These are phyloP conservation scores for Xiphias gladius DNA, from an alignment of 2,113 vertebrate genomes.

Conservation along the genomic window DNA sequence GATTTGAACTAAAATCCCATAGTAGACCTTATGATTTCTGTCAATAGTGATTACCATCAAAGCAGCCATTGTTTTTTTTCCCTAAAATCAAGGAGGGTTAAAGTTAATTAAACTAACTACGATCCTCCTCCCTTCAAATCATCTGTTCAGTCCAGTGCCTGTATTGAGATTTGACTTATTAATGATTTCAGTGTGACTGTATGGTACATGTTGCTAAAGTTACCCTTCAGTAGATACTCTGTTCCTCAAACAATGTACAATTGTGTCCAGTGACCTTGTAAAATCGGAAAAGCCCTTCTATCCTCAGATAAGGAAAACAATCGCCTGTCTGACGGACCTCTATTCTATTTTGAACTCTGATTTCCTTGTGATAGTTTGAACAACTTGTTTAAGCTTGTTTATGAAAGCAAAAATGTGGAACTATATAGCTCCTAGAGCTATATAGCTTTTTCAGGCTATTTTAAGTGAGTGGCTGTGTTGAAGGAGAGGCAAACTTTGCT, in stretches of 20 bases:
- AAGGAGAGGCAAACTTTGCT: slow-evolving; percentile 21
- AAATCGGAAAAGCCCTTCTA: slow-evolving; percentile 22
- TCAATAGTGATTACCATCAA: neutral
- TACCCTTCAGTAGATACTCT: slow-evolving; percentile 26
- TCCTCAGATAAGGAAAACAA: slow-evolving; percentile 17
- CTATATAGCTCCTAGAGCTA: neutral
- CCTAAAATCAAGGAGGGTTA: neutral
- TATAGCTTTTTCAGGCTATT: slow-evolving; percentile 4
- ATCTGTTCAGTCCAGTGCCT: slow-evolving; percentile 14
- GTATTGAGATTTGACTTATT: neutral
- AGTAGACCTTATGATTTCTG: neutral
- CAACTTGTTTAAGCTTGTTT: neutral
- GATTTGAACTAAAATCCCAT: neutral
- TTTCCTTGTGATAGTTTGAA: slow-evolving; percentile 18
- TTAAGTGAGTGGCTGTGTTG: neutral
- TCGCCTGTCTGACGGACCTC: slow-evolving; percentile 1
- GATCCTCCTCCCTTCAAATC: neutral
- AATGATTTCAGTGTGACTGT: slow-evolving; percentile 16
- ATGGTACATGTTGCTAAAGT: slow-evolving; percentile 11
- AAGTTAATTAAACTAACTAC: neutral
- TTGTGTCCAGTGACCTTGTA: slow-evolving; percentile 42
- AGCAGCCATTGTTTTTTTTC: no score
- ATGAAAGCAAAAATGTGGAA: neutral
- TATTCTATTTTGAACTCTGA: neutral
- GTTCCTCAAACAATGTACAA: slow-evolving; percentile 32